phyloP scores from a whole-genome alignment of 1,140 invertebrate species.

The Diabrotica virgifera region DNA sequence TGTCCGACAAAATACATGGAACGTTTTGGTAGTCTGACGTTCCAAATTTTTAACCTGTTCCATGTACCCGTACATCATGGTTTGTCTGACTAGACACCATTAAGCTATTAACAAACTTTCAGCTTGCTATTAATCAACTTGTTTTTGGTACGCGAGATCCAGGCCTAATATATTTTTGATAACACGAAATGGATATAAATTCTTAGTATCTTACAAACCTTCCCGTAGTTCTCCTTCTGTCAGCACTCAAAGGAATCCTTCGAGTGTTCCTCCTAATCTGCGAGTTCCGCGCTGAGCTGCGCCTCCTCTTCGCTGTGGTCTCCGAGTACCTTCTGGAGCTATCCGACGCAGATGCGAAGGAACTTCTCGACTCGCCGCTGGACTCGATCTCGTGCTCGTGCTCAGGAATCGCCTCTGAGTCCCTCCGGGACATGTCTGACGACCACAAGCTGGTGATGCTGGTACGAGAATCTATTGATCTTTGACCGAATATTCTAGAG shows the following conservation, averaged over 20 bases:
- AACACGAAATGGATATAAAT: background rate
- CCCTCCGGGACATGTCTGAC: slow-evolving; percentile 45
- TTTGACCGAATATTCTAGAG: slow-evolving; percentile 46
- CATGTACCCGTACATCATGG: no score
- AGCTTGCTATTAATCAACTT: no score
- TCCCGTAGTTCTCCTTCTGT: slow-evolving; percentile 49
- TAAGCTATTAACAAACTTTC: no score
- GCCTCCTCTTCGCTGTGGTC: slow-evolving; percentile 32
- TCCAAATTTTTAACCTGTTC: no score
- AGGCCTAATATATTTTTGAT: no score
- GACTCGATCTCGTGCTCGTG: slow-evolving; percentile 48
- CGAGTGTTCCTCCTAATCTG: slow-evolving; percentile 46
- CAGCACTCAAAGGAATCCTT: slow-evolving; percentile 45
- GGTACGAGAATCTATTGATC: slow-evolving; percentile 46
- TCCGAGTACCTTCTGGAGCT: slow-evolving; percentile 47
- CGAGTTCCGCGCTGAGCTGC: slow-evolving; percentile 40
- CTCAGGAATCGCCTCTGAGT: slow-evolving; percentile 47
- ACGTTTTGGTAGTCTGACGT: no score
- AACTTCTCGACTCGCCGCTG: slow-evolving; percentile 40
- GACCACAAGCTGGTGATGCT: slow-evolving; percentile 45
- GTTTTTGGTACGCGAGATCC: no score
- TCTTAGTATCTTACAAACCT: slow-evolving; percentile 37
- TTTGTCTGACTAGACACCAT: no score
- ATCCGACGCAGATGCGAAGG: slow-evolving; percentile 44
- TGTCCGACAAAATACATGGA: no score